A percentile compares a stretch with the other conserved stretches of the same genome.
phyloP scores from a whole-genome alignment of 2,113 vertebrate species.

The Shinisaurus crocodilurus region DNA sequence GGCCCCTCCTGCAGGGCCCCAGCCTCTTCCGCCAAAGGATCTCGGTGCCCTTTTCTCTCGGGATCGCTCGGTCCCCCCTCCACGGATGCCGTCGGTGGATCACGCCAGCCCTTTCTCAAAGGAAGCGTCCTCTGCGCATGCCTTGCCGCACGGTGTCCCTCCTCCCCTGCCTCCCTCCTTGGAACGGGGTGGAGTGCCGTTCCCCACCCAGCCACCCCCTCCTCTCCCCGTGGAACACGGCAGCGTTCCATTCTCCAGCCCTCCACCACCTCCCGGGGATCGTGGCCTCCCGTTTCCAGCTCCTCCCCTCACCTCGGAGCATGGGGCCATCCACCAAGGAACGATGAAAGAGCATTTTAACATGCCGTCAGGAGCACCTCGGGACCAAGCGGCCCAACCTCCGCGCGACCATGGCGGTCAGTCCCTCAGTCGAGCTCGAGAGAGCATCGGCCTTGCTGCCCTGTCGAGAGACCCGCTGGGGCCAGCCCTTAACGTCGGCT shows the following conservation, averaged over 20 bases:
- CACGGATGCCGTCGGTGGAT: constrained; percentile 77
- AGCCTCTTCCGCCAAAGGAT: constrained; percentile 72
- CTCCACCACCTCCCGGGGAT: constrained; percentile 71
- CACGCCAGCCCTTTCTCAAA: constrained; percentile 76
- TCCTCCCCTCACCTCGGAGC: constrained; percentile 68
- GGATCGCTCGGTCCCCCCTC: constrained; percentile 68
- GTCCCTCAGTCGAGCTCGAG: constrained; percentile 77
- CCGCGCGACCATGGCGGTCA: constrained; percentile 74
- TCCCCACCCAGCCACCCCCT: constrained; percentile 76
- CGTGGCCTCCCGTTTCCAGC: constrained; percentile 69
- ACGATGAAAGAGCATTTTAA: constrained; percentile 87
- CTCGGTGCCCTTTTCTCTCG: constrained; percentile 74
- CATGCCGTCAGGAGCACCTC: constrained; percentile 74
- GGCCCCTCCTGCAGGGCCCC: constrained; percentile 57
- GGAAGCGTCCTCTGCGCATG: constrained; percentile 62
- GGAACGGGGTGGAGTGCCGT: constrained; percentile 75
- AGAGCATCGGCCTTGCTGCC: constrained; percentile 64
- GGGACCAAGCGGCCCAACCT: constrained; percentile 71
- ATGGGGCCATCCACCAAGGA: constrained; percentile 77
- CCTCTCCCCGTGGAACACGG: constrained; percentile 71
- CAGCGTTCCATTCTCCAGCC: constrained; percentile 69
- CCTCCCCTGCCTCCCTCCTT: constrained; percentile 70
- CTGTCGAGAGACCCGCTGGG: constrained; percentile 72
- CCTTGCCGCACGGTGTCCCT: constrained; percentile 68
- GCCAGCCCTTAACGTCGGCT: constrained; percentile 49